Evolutionary conservation across 2,113 vertebrate genomes (phyloP), one percentile per base, ranked within the genome.

Genomic region (Agelaius tricolor): DNA sequence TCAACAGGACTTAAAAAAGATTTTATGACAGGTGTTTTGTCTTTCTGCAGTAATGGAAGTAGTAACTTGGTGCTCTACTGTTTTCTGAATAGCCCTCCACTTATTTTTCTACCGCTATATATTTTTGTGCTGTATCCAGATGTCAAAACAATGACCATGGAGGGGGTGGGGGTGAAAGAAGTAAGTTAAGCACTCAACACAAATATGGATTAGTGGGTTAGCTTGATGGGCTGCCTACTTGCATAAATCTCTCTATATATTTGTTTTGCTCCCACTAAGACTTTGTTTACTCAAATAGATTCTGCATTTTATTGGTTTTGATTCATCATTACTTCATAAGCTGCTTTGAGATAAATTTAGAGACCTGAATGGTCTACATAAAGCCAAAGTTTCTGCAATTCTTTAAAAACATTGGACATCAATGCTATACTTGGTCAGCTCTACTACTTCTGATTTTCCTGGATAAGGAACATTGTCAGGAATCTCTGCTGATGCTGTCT

Each of bases 101-200:
- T 58, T 23, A 9, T 43, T 71, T 51, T 83, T 66, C 8, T 55
- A 54, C 19, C 17, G 13, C 15, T 76, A 33, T 9, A 28, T 37
- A 46, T 85, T 54, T 78, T 65, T 81, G 14, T 87, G 27, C 24
- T 87, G 11, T 35, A 76, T 68, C 31, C 49, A 65, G 52, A 58
- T 68, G 33, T 78, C 33, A 62, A 73, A 87, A 49, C 18, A 76
- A 47, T 46, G 27, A 83, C 5, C 13, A 15, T 15, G 62, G 11
- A 26, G 4, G 1, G 3, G 10, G 11, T 0, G 1, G 13, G 19
- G 2, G 6, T 39, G 30, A 44, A 75, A 61, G n/a, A 22, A 39
- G 28, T 51, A 66, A 58, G 18, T 86, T 73, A 86, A 87, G 46
- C 39, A 67, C 61, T 77, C n/a, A 69, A 41, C 6, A 47, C 6